phyloP scores from a whole-genome alignment of 2,113 vertebrate species.

The Ramphastos sulfuratus region DNA sequence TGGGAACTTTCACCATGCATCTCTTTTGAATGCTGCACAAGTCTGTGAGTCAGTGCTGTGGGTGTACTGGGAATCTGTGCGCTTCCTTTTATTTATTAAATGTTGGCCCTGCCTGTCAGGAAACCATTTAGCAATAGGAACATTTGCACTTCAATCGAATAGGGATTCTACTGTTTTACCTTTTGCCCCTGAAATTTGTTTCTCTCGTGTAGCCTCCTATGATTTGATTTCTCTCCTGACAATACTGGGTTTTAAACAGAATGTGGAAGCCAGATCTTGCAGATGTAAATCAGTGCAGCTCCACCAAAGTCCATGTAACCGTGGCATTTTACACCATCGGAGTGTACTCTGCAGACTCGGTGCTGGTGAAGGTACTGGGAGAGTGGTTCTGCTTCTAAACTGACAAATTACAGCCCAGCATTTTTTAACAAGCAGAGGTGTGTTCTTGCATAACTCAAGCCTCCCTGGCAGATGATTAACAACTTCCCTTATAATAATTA shows the following conservation, averaged over 20 bases:
- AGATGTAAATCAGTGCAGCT: conserved; percentile 34
- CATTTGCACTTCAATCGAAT: conserved; percentile 55
- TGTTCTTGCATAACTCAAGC: conserved; percentile 57
- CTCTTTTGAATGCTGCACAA: conserved; percentile 13
- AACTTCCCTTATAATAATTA: conserved; percentile 51
- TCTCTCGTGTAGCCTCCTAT: conserved; percentile 22
- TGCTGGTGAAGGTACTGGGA: background rate
- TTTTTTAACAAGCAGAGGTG: conserved; percentile 58
- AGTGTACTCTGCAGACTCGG: background rate
- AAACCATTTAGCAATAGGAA: conserved; percentile 44
- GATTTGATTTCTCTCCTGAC: conserved; percentile 58
- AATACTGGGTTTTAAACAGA: conserved; percentile 4
- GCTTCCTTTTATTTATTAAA: conserved; percentile 66
- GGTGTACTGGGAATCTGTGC: conserved; percentile 49
- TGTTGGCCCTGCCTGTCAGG: conserved; percentile 55
- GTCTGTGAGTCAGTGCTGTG: conserved; percentile 43
- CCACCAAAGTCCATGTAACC: background rate
- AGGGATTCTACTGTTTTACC: conserved; percentile 34
- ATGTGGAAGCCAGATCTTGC: background rate
- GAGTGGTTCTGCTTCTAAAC: conserved; percentile 39
- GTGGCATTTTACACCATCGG: background rate
- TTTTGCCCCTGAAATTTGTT: conserved; percentile 63
- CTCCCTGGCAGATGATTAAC: conserved; percentile 41
- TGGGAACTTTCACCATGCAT: background rate
- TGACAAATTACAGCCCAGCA: conserved; percentile 31